These are phyloP conservation scores for Alcis repandata DNA, from an alignment of 2,888 invertebrate genomes.

Conservation along the genomic window DNA sequence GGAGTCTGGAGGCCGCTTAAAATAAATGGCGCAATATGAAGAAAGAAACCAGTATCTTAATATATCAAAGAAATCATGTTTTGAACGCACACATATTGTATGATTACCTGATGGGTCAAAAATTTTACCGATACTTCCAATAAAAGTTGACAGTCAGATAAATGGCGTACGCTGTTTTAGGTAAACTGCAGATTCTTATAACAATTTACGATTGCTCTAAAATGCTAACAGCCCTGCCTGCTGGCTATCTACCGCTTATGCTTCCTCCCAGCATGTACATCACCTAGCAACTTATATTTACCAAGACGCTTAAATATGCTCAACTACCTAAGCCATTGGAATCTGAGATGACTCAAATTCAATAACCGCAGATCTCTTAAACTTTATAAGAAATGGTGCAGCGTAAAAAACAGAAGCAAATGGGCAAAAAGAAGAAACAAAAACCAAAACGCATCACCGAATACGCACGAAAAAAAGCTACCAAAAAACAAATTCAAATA, in stretches of 20 bases:
- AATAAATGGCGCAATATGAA: no score
- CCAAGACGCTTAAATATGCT: background rate
- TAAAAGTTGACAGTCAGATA: no score
- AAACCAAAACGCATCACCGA: background rate
- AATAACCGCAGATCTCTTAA: background rate
- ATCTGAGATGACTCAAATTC: background rate
- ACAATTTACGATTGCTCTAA: background rate
- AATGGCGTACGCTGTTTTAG: background rate
- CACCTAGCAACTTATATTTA: background rate
- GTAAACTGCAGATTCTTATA: background rate
- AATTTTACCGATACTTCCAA: no score
- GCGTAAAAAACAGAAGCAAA: background rate
- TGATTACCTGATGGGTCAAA: no score
- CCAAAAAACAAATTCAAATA: background rate
- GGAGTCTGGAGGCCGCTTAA: no score
- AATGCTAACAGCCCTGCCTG: background rate
- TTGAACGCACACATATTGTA: no score
- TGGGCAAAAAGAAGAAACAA: background rate
- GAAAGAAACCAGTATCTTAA: no score
- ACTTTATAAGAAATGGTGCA: background rate
- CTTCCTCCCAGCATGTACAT: background rate
- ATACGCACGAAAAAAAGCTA: background rate
- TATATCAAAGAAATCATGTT: no score
- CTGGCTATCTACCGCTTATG: background rate
- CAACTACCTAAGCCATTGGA: background rate